Evolutionary conservation across 1,140 invertebrate genomes (phyloP).

Genomic region (Ladona fulva): DNA sequence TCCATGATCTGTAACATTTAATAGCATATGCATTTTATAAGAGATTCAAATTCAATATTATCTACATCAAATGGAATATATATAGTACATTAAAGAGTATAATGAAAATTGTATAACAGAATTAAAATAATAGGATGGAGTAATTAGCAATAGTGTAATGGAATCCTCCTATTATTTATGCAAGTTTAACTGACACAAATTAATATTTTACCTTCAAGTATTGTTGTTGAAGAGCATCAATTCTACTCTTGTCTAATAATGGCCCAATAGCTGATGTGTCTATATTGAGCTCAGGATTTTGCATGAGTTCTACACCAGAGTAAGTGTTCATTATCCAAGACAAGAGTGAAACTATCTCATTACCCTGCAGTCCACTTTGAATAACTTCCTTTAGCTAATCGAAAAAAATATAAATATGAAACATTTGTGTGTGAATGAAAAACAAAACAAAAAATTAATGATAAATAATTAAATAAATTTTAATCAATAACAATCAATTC

Average conservation of each 20-base stretch:
- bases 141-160: no score
- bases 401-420: no score
- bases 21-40: background rate
- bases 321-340: conserved; percentile 89
- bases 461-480: no score
- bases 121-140: no score
- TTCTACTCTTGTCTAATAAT: conserved; percentile 61
- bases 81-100: no score
- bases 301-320: conserved; percentile 72
- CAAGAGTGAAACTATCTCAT: conserved; percentile 90
- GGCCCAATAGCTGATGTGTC: conserved; percentile 58
- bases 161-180: no score
- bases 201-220: conserved; percentile 51
- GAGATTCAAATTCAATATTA: conserved; percentile 2
- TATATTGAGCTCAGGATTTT: conserved; percentile 77
- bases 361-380: conserved; percentile 78
- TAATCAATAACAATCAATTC: no score
- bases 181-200: no score
- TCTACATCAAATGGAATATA: no score
- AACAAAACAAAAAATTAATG: no score
- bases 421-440: no score
- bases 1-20: conserved; percentile 63
- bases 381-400: conserved; percentile 77
- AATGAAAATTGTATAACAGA: no score
- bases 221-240: conserved; percentile 72